A percentile compares a stretch with the other conserved stretches of the same genome.
Conservation (phyloP, 2,113 vertebrate genomes). For the Serinus canaria region DNA sequence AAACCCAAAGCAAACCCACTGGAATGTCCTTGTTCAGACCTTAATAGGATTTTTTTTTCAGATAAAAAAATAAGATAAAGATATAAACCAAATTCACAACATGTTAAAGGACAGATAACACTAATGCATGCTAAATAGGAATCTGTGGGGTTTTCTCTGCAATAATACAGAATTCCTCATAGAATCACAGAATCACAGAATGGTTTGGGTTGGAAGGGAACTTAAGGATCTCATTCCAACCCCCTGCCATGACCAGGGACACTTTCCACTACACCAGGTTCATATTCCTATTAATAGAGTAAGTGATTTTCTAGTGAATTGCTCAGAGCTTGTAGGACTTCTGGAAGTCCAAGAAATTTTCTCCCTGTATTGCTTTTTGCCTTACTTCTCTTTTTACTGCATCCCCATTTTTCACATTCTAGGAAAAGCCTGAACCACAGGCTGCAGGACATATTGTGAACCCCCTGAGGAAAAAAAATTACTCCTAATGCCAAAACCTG, state of each 20-base stretch:
- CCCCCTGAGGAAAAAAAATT: rapidly evolving
- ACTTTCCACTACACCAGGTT: neutral
- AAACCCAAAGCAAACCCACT: neutral
- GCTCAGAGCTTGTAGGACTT: neutral
- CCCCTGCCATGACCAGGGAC: neutral
- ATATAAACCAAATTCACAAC: neutral
- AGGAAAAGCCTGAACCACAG: neutral
- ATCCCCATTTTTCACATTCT: neutral
- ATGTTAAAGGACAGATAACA: neutral
- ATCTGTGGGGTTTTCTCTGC: neutral
- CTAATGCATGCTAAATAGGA: neutral
- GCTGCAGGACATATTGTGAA: neutral
- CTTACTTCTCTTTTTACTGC: neutral
- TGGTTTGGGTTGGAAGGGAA: neutral
- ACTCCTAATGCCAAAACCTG: neutral
- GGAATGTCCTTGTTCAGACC: neutral
- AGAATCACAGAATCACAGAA: neutral
- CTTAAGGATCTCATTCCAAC: neutral
- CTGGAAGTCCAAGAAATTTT: neutral
- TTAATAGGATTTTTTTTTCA: neutral
- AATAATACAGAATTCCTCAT: neutral
- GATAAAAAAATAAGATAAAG: neutral
- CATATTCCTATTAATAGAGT: neutral
- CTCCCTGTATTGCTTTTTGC: neutral
- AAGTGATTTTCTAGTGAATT: neutral